phyloP scores from a whole-genome alignment of 1,140 invertebrate species.

The Vollenhovia emeryi region DNA sequence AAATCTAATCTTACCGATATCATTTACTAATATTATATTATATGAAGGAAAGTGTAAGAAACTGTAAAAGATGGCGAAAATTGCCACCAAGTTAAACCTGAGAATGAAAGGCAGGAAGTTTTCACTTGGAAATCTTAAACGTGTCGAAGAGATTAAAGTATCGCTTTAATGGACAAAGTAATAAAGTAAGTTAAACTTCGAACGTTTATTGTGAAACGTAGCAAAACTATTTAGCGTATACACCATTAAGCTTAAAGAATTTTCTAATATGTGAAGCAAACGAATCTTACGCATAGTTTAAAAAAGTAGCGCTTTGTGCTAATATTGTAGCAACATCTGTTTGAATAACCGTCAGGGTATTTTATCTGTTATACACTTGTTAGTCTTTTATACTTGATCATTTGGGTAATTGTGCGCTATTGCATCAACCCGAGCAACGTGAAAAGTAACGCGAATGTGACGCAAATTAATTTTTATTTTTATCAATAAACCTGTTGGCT shows the following conservation, averaged over 20 bases:
- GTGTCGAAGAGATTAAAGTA: background rate
- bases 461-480: constrained; percentile 20
- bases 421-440: background rate
- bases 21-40: background rate
- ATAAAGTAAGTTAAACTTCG: constrained; percentile 7
- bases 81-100: background rate
- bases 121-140: background rate
- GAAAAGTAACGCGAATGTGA: background rate
- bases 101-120: background rate
- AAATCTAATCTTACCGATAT: too few species aligned
- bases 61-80: background rate
- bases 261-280: background rate
- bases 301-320: background rate
- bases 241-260: background rate
- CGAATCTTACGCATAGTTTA: background rate
- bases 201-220: background rate
- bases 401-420: background rate
- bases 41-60: background rate
- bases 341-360: background rate
- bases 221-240: background rate
- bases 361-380: background rate
- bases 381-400: background rate
- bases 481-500: background rate
- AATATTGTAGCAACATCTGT: background rate
- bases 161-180: constrained; percentile 25